Evolutionary conservation across 2,113 vertebrate genomes (phyloP).

Genomic region (Etia nguti): DNA sequence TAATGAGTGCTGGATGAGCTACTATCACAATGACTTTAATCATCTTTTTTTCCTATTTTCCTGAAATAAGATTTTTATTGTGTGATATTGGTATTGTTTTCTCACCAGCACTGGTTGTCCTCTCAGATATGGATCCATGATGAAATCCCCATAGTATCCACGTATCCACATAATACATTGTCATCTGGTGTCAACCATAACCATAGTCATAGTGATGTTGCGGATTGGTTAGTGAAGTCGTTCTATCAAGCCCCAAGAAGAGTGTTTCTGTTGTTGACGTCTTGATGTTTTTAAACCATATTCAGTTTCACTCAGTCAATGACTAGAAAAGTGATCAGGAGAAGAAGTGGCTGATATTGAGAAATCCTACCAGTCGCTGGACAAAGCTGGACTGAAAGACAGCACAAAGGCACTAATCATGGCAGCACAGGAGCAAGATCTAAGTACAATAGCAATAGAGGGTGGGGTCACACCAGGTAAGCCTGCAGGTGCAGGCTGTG

Average conservation of each 20-base stretch:
- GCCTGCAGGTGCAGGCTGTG: too few species aligned
- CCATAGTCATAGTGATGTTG: neutral
- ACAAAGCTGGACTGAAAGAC: too few species aligned
- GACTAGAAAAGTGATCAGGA: neutral
- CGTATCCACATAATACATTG: neutral
- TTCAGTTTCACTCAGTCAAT: neutral
- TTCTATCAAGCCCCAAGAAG: neutral
- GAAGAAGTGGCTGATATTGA: too few species aligned
- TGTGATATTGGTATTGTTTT: neutral
- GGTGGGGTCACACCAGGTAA: too few species aligned
- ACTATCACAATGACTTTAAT: neutral
- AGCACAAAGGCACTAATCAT: too few species aligned
- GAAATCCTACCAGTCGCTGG: too few species aligned
- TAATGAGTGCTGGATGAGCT: neutral
- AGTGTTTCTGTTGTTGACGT: neutral
- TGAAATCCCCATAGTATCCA: neutral
- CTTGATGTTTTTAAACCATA: neutral
- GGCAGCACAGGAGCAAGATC: too few species aligned
- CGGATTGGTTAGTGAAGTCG: neutral
- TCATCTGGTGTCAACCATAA: neutral
- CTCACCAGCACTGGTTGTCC: neutral
- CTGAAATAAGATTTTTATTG: neutral
- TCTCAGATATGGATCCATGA: neutral
- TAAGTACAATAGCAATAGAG: too few species aligned
- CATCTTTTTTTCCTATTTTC: neutral